Base-by-base conservation (phyloP, 2,797 vertebrate species). In the Micrastur ruficollis region DNA sequence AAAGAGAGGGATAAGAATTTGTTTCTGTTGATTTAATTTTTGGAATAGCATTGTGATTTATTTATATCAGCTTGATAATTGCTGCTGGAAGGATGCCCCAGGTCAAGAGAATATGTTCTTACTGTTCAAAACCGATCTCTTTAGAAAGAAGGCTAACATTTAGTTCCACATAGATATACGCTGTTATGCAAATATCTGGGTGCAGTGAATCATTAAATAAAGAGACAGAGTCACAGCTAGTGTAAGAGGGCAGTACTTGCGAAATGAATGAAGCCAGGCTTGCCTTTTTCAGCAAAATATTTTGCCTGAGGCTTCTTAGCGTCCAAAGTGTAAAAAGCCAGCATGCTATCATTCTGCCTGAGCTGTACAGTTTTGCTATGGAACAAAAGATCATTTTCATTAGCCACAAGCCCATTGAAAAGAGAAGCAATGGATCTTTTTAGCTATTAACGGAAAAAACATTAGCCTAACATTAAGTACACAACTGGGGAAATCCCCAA, bases 211-310 rank as follows among this genome's bases (percentile, higher is more conserved):
- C 78, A 83, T 85, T 93, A 89, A 90, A 91, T 86, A 90, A 87
- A 81, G 82, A 76, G 67, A 84, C 74, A 95, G 94, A 91, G 74
- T 92, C 92, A 94, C 90, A 87, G 90, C 53, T 83, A 90, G 81
- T 78, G 31, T 75, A 87, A 90, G 92, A 93, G 56, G 68, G 53
- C 31, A 87, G 67, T 50, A 58, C 71, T 94, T 76, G 26, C 85
- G 81, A 85, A 91, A 86, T 82, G 67, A 95, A 96, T 87, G 63
- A 67, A 90, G 11, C 16, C 36, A 81, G 55, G 56, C 67, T 93
- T 92, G 88, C 46, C 74, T 92, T 95, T 95, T 95, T 85, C 81
- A 95, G 81, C 34, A 94, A 93, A 93, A 95, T 93, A 92, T 93
- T 97, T 96, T 90, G 67, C 74, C 75, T 85, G 59, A 91, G 94